Conservation (phyloP, 2,888 invertebrate genomes). For the Margaritifera margaritifera region DNA sequence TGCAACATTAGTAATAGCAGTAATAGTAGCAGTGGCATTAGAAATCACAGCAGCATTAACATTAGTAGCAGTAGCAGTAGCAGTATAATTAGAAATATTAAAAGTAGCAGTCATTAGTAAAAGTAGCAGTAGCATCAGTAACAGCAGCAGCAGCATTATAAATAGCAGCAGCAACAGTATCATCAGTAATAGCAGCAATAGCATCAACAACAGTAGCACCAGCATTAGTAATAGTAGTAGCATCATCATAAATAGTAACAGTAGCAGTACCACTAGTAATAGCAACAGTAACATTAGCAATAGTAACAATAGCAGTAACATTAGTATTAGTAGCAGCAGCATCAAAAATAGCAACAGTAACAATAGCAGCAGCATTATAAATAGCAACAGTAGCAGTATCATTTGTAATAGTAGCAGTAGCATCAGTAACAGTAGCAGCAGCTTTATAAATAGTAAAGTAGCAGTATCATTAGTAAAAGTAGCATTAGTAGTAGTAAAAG, state of each 20-base stretch:
- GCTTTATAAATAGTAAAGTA: no score
- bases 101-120: slow-evolving; percentile 2
- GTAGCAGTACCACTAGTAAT: slow-evolving; percentile 4
- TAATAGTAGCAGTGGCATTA: no score
- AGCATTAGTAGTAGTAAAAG: no score
- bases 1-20: no score
- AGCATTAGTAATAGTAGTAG: slow-evolving; percentile 4
- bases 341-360: slow-evolving; percentile 2
- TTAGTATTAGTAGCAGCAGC: background rate
- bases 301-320: slow-evolving; percentile 2
- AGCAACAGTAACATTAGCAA: slow-evolving; percentile 5
- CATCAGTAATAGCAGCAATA: background rate
- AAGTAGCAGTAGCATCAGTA: slow-evolving; percentile 6
- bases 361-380: slow-evolving; percentile 2
- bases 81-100: no score
- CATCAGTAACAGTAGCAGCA: slow-evolving; percentile 8
- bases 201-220: background rate
- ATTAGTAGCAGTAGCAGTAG: no score
- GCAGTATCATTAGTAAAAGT: no score
- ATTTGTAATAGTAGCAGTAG: slow-evolving; percentile 10
- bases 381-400: slow-evolving; percentile 9
- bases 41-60: no score
- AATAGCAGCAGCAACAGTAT: slow-evolving; percentile 1
- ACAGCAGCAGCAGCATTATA: slow-evolving; percentile 1
- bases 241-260: slow-evolving; percentile 1